Evolutionary conservation across 2,888 invertebrate genomes (phyloP).

Genomic region (Dendrolimus houi): DNA sequence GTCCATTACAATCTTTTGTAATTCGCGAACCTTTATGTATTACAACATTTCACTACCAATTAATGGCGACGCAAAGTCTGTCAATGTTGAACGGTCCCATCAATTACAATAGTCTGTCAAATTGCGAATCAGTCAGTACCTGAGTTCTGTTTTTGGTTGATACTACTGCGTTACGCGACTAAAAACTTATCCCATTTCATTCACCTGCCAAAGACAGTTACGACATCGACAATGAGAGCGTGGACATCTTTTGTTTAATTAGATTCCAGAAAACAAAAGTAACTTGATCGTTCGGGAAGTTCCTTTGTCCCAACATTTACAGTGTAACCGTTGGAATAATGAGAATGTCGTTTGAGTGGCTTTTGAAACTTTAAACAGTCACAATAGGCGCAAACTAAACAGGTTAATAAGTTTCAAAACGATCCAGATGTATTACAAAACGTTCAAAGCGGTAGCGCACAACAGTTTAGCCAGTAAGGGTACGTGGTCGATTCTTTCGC

Average conservation of each 20-base stretch:
- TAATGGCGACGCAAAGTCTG: conserved; percentile 49
- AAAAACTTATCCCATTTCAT: conserved; percentile 32
- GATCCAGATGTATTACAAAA: conserved; percentile 73
- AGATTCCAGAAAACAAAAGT: conserved; percentile 62
- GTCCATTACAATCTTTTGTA: conserved; percentile 49
- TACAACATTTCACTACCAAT: conserved; percentile 28
- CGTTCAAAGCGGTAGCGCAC: conserved; percentile 65
- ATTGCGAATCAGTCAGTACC: neutral
- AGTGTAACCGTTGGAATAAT: conserved; percentile 50
- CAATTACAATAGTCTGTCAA: neutral
- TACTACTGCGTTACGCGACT: neutral
- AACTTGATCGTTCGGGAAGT: conserved; percentile 59
- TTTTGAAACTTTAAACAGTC: conserved; percentile 48
- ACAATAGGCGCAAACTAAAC: conserved; percentile 61
- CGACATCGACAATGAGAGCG: conserved; percentile 36
- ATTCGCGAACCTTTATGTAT: conserved; percentile 21
- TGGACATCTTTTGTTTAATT: conserved; percentile 67
- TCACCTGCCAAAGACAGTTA: conserved; percentile 46
- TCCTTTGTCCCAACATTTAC: conserved; percentile 48
- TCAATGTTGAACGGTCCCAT: conserved; percentile 12
- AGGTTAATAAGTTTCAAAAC: conserved; percentile 75
- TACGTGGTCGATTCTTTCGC: conserved; percentile 57
- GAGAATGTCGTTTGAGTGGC: conserved; percentile 54
- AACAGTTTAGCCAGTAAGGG: conserved; percentile 58
- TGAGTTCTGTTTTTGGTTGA: neutral